These are phyloP conservation scores for Andrena minutula DNA, from an alignment of 2,888 invertebrate genomes.

Conservation along the genomic window DNA sequence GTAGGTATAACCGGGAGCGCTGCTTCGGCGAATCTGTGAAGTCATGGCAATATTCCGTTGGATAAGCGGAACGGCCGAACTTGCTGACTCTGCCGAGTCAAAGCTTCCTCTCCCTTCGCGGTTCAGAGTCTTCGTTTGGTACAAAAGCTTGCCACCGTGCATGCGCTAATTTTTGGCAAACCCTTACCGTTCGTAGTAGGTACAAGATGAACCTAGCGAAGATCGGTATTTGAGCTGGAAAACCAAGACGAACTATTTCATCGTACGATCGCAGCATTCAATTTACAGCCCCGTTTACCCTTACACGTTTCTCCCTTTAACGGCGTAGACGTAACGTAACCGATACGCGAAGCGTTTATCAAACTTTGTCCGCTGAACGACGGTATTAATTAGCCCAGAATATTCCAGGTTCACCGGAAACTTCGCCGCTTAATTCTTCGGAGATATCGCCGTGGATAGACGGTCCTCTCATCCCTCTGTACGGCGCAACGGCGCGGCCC, in stretches of 20 bases:
- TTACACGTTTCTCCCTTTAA: background rate
- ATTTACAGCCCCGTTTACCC: too few species aligned
- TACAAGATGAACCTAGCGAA: too few species aligned
- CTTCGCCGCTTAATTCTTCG: slow-evolving; percentile 42
- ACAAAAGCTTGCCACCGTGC: too few species aligned
- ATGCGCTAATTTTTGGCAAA: too few species aligned
- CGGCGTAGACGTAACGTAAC: background rate
- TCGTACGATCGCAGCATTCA: too few species aligned
- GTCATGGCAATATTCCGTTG: slow-evolving; percentile 19
- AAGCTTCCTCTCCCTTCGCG: background rate
- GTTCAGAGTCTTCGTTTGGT: background rate
- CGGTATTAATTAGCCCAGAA: slow-evolving; percentile 31
- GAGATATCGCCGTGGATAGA: slow-evolving; percentile 10
- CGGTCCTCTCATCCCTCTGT: slow-evolving; percentile 23
- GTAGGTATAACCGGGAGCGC: slow-evolving; percentile 43
- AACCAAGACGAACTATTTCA: too few species aligned
- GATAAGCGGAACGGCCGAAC: slow-evolving; percentile 11
- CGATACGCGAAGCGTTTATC: slow-evolving; percentile 9
- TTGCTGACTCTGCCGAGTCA: background rate
- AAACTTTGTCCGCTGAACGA: background rate
- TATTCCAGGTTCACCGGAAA: slow-evolving; percentile 25
- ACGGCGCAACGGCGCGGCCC: background rate
- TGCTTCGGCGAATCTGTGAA: slow-evolving; percentile 26
- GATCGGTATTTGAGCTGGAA: too few species aligned
- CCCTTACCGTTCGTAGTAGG: too few species aligned